phyloP scores from a whole-genome alignment of 2,113 vertebrate genomes.

The Struthio camelus region DNA sequence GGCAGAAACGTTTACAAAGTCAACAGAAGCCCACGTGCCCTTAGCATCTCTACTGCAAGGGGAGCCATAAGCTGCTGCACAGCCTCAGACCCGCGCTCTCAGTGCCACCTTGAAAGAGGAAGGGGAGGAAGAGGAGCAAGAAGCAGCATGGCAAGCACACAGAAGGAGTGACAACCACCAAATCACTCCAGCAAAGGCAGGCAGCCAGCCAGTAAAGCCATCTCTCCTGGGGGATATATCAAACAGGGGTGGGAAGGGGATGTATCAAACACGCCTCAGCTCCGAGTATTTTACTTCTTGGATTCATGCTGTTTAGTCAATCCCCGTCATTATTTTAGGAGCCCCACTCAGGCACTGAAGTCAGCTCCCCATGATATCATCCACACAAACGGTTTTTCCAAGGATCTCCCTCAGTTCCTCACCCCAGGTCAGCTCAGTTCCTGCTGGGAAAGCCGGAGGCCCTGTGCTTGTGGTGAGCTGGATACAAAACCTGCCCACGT shows the following conservation, averaged over 20 bases:
- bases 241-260: background rate
- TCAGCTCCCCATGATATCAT: background rate
- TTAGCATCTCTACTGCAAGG: background rate
- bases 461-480: rapidly evolving
- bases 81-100: rapidly evolving
- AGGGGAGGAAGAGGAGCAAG: background rate
- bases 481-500: background rate
- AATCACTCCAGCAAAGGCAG: rapidly evolving
- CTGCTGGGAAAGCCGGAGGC: background rate
- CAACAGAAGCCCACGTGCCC: background rate
- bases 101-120: rapidly evolving
- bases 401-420: background rate
- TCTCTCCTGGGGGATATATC: background rate
- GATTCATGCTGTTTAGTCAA: background rate
- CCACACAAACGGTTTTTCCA: background rate
- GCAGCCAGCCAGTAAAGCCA: background rate
- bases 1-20: background rate
- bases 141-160: background rate
- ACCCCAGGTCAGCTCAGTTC: background rate
- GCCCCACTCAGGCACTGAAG: background rate
- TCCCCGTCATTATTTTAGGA: background rate
- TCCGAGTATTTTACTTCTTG: background rate
- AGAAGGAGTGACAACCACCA: background rate
- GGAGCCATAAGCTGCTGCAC: background rate
- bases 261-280: background rate